Percentiles rank a stretch among this genome's conserved stretches.
Evolutionary conservation across 2,888 invertebrate species (phyloP).

Genomic region (Drosophila anomalata): DNA sequence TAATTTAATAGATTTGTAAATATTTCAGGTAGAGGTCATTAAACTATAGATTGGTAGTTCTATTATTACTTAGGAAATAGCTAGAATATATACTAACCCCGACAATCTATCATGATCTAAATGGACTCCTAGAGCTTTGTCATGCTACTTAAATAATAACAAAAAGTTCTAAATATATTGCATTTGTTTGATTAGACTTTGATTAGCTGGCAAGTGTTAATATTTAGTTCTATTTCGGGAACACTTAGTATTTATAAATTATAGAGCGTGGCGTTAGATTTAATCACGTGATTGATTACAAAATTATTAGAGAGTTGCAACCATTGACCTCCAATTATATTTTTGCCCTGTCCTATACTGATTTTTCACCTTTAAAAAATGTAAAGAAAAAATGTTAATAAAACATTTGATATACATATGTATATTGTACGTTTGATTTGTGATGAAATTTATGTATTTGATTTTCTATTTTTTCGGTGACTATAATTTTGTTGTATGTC

Average conservation of each 20-base stretch:
- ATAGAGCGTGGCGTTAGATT: background rate
- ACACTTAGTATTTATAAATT: background rate
- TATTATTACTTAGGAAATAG: background rate
- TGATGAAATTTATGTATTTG: constrained; percentile 57
- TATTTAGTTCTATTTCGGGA: constrained; percentile 3
- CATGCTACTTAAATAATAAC: background rate
- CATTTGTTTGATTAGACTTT: constrained; percentile 1
- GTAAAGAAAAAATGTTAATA: background rate
- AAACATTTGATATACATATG: constrained; percentile 2
- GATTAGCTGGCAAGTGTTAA: background rate
- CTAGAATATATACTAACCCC: background rate
- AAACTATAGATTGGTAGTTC: background rate
- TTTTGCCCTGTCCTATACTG: background rate
- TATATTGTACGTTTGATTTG: constrained; percentile 39
- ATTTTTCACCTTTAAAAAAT: background rate
- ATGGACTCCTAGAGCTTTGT: background rate
- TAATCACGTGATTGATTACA: constrained; percentile 1
- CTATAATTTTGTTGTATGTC: constrained; percentile 67
- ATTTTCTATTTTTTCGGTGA: constrained; percentile 73
- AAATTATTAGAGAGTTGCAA: background rate
- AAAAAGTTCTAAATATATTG: background rate
- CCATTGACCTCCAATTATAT: background rate
- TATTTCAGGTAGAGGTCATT: background rate
- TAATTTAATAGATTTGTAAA: background rate
- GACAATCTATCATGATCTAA: background rate